A percentile compares a stretch with the other conserved stretches of the same genome.
phyloP scores from a whole-genome alignment of 2,113 vertebrate genomes.

The Erpornis zantholeuca region DNA sequence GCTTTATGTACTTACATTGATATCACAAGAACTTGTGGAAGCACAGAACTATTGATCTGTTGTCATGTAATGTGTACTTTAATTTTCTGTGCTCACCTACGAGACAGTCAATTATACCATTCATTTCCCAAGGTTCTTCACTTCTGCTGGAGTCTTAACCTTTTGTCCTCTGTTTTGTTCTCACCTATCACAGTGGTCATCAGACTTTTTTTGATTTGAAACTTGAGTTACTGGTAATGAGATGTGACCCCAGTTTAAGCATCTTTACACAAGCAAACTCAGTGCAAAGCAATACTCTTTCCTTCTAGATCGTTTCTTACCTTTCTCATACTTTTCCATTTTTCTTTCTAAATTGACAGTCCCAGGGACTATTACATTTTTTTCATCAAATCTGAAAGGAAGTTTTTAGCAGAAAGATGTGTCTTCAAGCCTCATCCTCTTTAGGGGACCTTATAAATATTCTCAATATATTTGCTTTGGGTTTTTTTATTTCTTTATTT shows the following conservation, averaged over 20 bases:
- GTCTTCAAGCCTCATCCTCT: background rate
- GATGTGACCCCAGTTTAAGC: background rate
- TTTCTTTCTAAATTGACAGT: background rate
- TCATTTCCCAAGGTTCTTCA: background rate
- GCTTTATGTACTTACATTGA: background rate
- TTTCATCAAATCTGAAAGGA: background rate
- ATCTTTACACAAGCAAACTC: background rate
- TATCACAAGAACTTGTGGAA: background rate
- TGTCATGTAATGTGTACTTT: background rate
- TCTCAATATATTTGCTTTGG: rapidly evolving
- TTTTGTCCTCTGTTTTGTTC: background rate
- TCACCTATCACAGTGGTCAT: background rate
- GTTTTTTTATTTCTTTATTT: background rate
- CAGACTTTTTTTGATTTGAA: background rate
- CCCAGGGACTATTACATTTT: background rate
- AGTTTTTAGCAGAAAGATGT: background rate
- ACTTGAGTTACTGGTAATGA: background rate
- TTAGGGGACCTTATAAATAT: background rate
- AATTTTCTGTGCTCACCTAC: background rate
- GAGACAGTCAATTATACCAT: background rate
- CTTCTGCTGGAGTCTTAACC: background rate
- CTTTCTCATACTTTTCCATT: background rate
- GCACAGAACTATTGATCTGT: background rate
- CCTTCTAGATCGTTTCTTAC: background rate
- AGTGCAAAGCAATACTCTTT: background rate